Evolutionary conservation across 92 coral and sea anemone genomes (phyloP), one percentile per base, ranked within the genome.

Genomic region (Palythoa heliodiscus): DNA sequence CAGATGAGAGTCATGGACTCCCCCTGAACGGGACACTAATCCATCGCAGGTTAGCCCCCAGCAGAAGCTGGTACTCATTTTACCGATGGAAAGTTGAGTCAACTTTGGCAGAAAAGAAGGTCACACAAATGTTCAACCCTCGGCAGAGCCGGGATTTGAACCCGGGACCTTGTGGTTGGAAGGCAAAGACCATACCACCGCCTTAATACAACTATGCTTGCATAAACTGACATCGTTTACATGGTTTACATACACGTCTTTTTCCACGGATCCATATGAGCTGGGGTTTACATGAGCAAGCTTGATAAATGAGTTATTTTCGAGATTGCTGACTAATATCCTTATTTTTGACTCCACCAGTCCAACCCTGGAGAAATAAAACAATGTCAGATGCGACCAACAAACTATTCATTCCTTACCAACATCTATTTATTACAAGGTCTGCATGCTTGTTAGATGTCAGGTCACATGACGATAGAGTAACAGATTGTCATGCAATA

Each of bases 321-420:
- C 99, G 80, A 96, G 88, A 81, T 92, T 91, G n/a, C 84, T 67
- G 52, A 88, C 89, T 76, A 96, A 87, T 71, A 93, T 83, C 71
- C 99, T 86, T 61, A 96, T 78, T 88, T 96, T 96, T 25, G 99
- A 96, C 69, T 94, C 98, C 24, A 96, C 99, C 76, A 96, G 87
- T 76, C 98, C 98, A 88, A 95, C 92, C 99, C 98, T 95, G 40
- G 22, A 79, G 54, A 57, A 77, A 52, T 20, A 50, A 39, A 35
- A 71, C 29, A 60, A 71, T 48, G 43, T 23, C 68, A 20, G 22
- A 39, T 11, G 39, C 38, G 17, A 24, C 12, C 11, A 64, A 20
- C 13, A n/a, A 20, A 66, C 24, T 68, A 20, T 17, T 7, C 24
- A 37, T 5, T 58, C 20, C 20, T 14, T 14, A 58, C 1, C 20